Conservation (phyloP, 2,797 vertebrate species). For the Margarornis squamiger region DNA sequence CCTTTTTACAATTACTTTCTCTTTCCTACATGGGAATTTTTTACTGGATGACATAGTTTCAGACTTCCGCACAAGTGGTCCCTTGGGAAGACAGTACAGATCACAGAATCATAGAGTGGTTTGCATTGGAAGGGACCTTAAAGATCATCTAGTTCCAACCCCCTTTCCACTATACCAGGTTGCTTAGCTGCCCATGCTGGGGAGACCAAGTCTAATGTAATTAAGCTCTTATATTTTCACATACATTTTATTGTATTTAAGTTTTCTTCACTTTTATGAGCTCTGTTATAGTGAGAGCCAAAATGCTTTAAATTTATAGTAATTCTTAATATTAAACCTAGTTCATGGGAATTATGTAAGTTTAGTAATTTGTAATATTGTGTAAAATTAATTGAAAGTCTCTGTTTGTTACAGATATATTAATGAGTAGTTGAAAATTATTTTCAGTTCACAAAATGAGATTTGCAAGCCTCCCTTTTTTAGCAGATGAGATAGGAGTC, state of each 20-base stretch:
- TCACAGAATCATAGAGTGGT: background rate
- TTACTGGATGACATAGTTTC: background rate
- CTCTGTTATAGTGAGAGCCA: background rate
- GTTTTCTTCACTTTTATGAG: background rate
- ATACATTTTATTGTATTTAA: background rate
- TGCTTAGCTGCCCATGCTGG: background rate
- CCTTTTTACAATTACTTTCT: background rate
- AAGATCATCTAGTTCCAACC: background rate
- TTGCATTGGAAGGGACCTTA: background rate
- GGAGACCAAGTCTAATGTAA: background rate
- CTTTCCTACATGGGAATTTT: background rate
- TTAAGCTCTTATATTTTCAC: background rate
- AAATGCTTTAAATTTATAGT: background rate
- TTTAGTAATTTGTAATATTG: background rate
- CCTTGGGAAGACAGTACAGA: background rate
- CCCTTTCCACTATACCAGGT: background rate
- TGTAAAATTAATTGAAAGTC: background rate
- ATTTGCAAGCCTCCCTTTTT: background rate
- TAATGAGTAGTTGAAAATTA: constrained; percentile 32
- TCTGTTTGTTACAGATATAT: background rate
- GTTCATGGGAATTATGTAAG: background rate
- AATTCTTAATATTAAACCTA: background rate
- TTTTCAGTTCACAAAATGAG: constrained; percentile 1
- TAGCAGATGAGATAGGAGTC: background rate
- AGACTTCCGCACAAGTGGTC: background rate